Conservation (phyloP, 2,888 invertebrate species). For the Yponomeuta malinellus region DNA sequence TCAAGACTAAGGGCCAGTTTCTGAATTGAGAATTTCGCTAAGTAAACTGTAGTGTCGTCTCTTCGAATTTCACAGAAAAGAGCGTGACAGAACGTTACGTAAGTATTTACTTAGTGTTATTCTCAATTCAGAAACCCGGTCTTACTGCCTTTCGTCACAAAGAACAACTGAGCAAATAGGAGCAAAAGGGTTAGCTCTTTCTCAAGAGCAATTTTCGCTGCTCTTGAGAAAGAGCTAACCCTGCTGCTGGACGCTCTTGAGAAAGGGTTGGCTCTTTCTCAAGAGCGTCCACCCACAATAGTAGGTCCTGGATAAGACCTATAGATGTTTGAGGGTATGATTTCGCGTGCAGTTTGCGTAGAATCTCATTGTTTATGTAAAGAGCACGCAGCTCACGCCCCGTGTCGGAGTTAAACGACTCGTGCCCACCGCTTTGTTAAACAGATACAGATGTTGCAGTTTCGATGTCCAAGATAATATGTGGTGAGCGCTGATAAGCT, state of each 20-base stretch:
- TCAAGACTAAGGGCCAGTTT: too few relatives aligned
- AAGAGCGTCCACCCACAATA: not conserved
- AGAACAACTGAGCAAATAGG: too few relatives aligned
- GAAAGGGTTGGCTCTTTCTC: not conserved
- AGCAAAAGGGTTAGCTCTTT: not conserved
- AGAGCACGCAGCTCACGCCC: conserved; percentile 52
- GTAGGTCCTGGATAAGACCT: not conserved
- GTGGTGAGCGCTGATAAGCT: too few relatives aligned
- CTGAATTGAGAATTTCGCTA: too few relatives aligned
- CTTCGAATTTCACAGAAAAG: too few relatives aligned
- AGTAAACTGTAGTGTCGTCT: too few relatives aligned
- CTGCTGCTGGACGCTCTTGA: too few relatives aligned
- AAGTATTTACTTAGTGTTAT: too few relatives aligned
- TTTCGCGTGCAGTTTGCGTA: conserved; percentile 17
- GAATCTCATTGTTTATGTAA: conserved; percentile 53
- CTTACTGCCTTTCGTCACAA: too few relatives aligned
- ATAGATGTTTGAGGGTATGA: not conserved
- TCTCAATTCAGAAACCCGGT: too few relatives aligned
- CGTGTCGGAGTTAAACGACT: conserved; percentile 20
- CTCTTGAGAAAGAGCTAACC: too few relatives aligned
- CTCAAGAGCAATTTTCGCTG: not conserved
- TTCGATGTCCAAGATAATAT: not conserved
- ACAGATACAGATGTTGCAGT: not conserved
- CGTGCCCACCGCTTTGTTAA: not conserved
- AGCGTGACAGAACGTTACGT: too few relatives aligned